phyloP scores from a whole-genome alignment of 2,888 invertebrate genomes.

The Polymixis lichenea region DNA sequence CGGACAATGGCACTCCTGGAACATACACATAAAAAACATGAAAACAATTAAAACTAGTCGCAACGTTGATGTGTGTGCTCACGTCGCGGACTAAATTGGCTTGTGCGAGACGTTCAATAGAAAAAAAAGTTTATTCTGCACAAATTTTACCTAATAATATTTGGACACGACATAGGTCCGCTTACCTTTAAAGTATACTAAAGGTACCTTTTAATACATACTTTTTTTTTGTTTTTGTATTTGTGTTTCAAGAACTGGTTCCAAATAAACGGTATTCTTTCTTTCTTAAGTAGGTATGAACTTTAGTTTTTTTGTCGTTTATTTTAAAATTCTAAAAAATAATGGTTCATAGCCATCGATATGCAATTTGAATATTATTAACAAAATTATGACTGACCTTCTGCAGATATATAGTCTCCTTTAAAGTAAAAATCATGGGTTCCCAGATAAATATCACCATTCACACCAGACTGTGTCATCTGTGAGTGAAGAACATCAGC shows the following conservation, averaged over 20 bases:
- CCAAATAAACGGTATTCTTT: no score
- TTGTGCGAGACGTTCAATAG: not conserved
- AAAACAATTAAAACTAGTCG: not conserved
- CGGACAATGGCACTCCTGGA: conserved; percentile 35
- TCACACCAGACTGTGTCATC: not conserved
- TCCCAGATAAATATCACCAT: conserved; percentile 36
- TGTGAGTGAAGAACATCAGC: conserved; percentile 4
- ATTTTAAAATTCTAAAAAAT: no score
- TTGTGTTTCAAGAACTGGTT: no score
- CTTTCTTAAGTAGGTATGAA: not conserved
- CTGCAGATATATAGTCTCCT: conserved; percentile 42
- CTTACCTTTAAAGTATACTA: not conserved
- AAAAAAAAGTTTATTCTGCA: not conserved
- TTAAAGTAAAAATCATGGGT: conserved; percentile 39
- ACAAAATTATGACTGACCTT: conserved; percentile 29
- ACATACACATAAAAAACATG: not conserved
- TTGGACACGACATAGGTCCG: not conserved
- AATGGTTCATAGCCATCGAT: no score
- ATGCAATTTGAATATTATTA: not conserved
- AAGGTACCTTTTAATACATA: not conserved
- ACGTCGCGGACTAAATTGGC: not conserved
- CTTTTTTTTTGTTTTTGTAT: no score
- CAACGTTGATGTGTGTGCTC: not conserved
- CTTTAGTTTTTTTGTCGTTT: not conserved
- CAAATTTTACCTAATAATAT: not conserved